Evolutionary conservation across 2,888 invertebrate genomes (phyloP), one percentile per base, ranked within the genome.

Genomic region (Pandemis cinnamomeana): DNA sequence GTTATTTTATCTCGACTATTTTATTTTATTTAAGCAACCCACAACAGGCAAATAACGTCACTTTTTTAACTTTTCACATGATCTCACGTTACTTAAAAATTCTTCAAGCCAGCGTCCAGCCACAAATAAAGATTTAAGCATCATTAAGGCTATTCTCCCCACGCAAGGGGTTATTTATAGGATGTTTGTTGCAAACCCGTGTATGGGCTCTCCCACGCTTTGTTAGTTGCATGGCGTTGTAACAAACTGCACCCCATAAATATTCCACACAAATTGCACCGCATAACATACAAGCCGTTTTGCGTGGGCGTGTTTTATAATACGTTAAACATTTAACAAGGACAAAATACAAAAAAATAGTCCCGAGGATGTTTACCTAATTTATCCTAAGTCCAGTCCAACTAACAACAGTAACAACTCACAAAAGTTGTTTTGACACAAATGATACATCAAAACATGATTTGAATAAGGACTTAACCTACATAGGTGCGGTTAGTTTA

Each of bases 231-330:
- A 75, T 44, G 66, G 66, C 63, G 46, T 46, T 67, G 63, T 71
- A 71, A 75, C 75, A 63, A 60, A 68, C 71, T 71, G 71, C 75
- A 63, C 71, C 42, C 70, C 44, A 74, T 74, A 74, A 74, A 74
- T 71, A 53, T 27, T 46, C 10, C 67, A 71, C 74, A 66, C 67
- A 74, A 74, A 74, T 71, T 74, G 71, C 61, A n/a, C 67, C 62
- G 71, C 66, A 67, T 53, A 44, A 67, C 53, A 53, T 51, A 58
- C 62, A 71, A 60, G 67, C 60, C 48, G n/a, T 10, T 62, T 27
- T 55, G 62, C 66, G 51, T 41, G 55, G 69, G 64, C 60, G 66
- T 62, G 36, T 61, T 70, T 60, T 66, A 51, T 53, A n/a, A 10
- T 8, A 6, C 15, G 15, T 53, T 11, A 46, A 63, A 20, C 13